Percentiles rank a stretch among this genome's conserved stretches.
Evolutionary conservation across 2,888 invertebrate genomes (phyloP).

Genomic region (Epistrophe eligans): DNA sequence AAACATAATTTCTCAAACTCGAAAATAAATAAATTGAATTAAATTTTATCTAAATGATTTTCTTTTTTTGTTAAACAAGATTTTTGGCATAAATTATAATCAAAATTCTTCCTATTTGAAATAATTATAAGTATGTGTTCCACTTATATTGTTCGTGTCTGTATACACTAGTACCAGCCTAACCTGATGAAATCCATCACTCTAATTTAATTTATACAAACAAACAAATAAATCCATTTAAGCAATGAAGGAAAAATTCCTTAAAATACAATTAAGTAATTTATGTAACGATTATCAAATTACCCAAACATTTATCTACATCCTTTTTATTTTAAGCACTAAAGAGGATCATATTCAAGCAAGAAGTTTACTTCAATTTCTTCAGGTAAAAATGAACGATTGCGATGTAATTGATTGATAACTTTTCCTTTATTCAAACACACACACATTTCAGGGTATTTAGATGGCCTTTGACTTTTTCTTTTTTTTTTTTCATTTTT

Average conservation of each 20-base stretch:
- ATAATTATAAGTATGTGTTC: background rate
- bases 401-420: slow-evolving; percentile 55
- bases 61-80: background rate
- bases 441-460: slow-evolving; percentile 1
- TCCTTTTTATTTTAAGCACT: background rate
- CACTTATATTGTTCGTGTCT: background rate
- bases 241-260: background rate
- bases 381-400: slow-evolving; percentile 27
- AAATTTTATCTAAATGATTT: background rate
- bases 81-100: background rate
- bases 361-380: background rate
- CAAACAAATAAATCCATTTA: slow-evolving; percentile 10
- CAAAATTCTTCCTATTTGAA: background rate
- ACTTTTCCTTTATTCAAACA: slow-evolving; percentile 4
- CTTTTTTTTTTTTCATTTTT: background rate
- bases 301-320: background rate
- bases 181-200: background rate
- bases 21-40: background rate
- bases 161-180: background rate
- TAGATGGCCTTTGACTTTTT: slow-evolving; percentile 17
- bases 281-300: background rate
- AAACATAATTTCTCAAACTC: background rate
- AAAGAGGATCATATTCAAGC: background rate
- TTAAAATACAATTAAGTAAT: slow-evolving; percentile 2
- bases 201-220: background rate